A percentile compares a stretch with the other conserved stretches of the same genome.
Evolutionary conservation across 2,797 vertebrate genomes (phyloP).

Genomic region (Melanotaenia maccullochi): DNA sequence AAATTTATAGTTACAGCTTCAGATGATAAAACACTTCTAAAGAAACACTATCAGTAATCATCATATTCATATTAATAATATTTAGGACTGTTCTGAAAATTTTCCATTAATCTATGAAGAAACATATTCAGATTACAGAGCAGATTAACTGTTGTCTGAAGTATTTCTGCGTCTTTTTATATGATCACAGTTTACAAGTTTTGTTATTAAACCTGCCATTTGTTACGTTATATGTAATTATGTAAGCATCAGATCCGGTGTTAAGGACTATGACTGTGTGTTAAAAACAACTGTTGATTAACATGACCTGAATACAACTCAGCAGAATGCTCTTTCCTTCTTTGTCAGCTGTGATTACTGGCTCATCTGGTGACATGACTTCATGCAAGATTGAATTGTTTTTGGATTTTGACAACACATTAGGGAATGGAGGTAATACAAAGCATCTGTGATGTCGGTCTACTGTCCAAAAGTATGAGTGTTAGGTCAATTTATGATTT

Average conservation of each 20-base stretch:
- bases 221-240: neutral
- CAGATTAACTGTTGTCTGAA: neutral
- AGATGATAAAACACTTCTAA: too few relatives aligned
- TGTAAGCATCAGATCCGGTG: neutral
- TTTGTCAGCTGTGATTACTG: neutral
- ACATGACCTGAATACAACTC: neutral
- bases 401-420: neutral
- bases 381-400: neutral
- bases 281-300: neutral
- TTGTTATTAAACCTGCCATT: neutral
- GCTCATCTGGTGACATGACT: neutral
- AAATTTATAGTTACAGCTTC: too few relatives aligned
- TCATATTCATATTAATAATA: neutral
- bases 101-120: neutral
- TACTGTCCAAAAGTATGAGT: too few relatives aligned
- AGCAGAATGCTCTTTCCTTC: neutral
- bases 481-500: too few relatives aligned
- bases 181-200: neutral
- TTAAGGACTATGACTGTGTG: neutral
- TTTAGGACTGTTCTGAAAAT: neutral
- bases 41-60: too few relatives aligned
- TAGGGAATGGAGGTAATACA: too few relatives aligned
- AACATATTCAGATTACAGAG: neutral
- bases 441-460: too few relatives aligned
- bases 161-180: neutral